phyloP scores from a whole-genome alignment of 2,888 invertebrate genomes.

The Eumacrocentrus americanus region DNA sequence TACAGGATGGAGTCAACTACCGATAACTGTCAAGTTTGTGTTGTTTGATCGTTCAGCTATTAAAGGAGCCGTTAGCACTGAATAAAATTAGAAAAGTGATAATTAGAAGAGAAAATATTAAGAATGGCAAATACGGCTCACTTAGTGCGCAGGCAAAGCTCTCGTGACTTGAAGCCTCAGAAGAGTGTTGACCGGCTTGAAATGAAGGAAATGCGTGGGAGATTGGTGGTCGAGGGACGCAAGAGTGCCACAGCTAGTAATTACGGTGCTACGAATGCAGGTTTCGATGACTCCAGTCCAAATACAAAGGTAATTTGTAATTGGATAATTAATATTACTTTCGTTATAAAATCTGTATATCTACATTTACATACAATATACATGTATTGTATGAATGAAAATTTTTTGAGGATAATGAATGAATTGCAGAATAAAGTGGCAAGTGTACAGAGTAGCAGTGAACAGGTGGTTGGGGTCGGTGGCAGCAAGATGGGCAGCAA shows the following conservation, averaged over 20 bases:
- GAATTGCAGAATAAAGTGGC: conserved; percentile 46
- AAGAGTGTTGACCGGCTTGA: conserved; percentile 84
- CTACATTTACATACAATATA: too few relatives aligned
- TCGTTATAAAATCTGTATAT: too few relatives aligned
- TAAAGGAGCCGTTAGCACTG: too few relatives aligned
- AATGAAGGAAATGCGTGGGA: conserved; percentile 82
- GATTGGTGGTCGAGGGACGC: conserved; percentile 76
- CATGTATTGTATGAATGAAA: too few relatives aligned
- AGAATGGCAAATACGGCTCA: conserved; percentile 91
- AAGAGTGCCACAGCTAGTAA: conserved; percentile 65
- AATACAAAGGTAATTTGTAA: conserved; percentile 62
- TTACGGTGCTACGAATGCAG: conserved; percentile 88
- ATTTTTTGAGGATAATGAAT: too few relatives aligned
- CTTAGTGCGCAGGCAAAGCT: conserved; percentile 86
- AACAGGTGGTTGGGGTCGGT: not conserved
- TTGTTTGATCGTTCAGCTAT: conserved; percentile 42
- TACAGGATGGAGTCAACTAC: conserved; percentile 55
- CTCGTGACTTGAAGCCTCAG: conserved; percentile 80
- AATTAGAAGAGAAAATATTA: too few relatives aligned
- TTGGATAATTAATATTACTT: too few relatives aligned
- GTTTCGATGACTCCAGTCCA: conserved; percentile 73
- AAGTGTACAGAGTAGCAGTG: conserved; percentile 36
- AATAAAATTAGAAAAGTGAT: too few relatives aligned
- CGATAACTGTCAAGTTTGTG: conserved; percentile 36
- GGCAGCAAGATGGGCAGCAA: conserved; percentile 60